Evolutionary conservation across 2,888 invertebrate species (phyloP), one percentile per base, ranked within the genome.

Genomic region (Tetanocera ferruginea): DNA sequence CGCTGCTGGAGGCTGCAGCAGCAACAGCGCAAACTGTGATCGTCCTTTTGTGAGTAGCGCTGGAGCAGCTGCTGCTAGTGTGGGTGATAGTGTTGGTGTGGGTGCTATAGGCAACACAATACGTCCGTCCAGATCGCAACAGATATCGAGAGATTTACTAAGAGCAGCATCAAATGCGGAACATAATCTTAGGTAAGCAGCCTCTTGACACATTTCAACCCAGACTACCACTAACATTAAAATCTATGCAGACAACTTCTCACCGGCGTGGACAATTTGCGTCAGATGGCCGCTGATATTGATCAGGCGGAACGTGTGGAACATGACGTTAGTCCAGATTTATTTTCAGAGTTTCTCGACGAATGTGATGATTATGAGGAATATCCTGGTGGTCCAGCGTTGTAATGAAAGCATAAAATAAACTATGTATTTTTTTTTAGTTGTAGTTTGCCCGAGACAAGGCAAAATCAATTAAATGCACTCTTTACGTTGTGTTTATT

Each of bases 161-260:
- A 89, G 90, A 77, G 94, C 94, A 76, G 94, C 94, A 62, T 91
- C 91, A 78, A 92, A 92, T 71, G 94, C 94, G 5, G 94, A 94
- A 89, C 91, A 90, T 82, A 93, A 93, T 76, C 89, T 94, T 66
- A 93, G 93, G 93, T 93, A 86, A 83, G 80, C 75, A 60, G 0
- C 43, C 60, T 19, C 60, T 78, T 51, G 6, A 71, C 4, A 37
- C 14, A 23, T 31, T 23, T 4, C 14, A 70, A 1, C 17, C 8
- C 14, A 69, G 1, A 5, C n/a, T n/a, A 37, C 9, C n/a, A 9
- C 3, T 51, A 51, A 17, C 14, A 1, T 52, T 14, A 37, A 67
- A 37, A 49, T 71, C 31, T 60, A 60, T 67, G 17, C 83, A 94
- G 94, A 85, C 93, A 94, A 91, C 87, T 94, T 80, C 89, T 94